Evolutionary conservation across 2,113 vertebrate species (phyloP), one percentile per base, ranked within the genome.

Genomic region (Dicerorhinus sumatrensis): DNA sequence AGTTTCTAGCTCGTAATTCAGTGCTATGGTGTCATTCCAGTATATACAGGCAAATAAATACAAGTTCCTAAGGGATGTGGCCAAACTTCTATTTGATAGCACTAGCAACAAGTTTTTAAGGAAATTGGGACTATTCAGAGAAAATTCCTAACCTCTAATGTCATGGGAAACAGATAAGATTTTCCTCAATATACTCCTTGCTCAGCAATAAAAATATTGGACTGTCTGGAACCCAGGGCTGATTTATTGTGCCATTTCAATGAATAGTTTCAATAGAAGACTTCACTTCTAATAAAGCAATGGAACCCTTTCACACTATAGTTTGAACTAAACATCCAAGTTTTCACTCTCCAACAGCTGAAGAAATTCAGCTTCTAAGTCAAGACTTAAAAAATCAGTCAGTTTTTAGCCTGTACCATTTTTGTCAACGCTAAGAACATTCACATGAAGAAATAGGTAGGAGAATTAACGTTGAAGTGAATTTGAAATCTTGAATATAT

Each of bases 391-490:
- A 93, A 42, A 73, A 72, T 46, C 42, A 29, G 17, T 84, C 60
- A 54, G 31, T 69, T 91, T 81, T 84, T 58, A 89, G 33, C 11
- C 8, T 58, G 21, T 20, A 63, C 20, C 58, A 31, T 20, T 91
- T 92, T 63, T 42, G 7, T 48, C 13, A 72, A 46, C 72, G 27
- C 17, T 92, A 82, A 76, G 85, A 82, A 54, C 10, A 95, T 72
- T 11, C 29, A 90, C 21, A 54, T 87, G 29, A 58, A 39, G 51
- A 88, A 63, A 27, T 0, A 27, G 17, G 12, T 56, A 72, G 11
- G 17, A 77, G 39, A 95, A 85, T 80, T 85, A 80, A 96, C 27
- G 21, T 80, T 20, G 12, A 93, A 93, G 10, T 93, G 18, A 96
- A 95, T 75, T 67, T 79, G 10, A 63, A 93, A 83, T 56, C 12